phyloP scores from a whole-genome alignment of 1,140 invertebrate species.

The Macrocentrus cingulum region DNA sequence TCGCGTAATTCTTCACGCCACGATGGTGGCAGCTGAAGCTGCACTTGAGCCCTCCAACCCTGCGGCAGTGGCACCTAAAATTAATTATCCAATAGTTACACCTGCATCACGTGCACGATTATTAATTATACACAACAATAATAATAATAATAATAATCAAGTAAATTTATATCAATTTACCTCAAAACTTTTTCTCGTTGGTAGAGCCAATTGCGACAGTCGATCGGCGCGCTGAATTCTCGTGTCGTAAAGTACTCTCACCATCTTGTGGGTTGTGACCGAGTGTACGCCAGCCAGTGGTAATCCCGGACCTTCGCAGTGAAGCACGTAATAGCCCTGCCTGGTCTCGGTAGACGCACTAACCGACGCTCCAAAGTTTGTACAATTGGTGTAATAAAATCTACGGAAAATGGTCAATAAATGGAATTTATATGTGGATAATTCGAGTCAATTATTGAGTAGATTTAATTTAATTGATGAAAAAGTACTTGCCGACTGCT shows the following conservation, averaged over 20 bases:
- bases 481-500: conserved; percentile 62
- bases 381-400: conserved; percentile 76
- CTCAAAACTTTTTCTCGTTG: conserved; percentile 74
- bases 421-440: no score
- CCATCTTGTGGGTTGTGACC: conserved; percentile 69
- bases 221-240: conserved; percentile 66
- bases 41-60: conserved; percentile 75
- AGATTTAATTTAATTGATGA: no score
- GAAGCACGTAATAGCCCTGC: conserved; percentile 72
- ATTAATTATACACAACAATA: no score
- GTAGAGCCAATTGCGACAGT: conserved; percentile 72
- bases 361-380: conserved; percentile 75
- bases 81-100: background rate
- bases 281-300: conserved; percentile 77
- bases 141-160: background rate
- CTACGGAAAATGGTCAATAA: conserved; percentile 33
- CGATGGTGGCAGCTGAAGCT: conserved; percentile 77
- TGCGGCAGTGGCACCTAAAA: conserved; percentile 69
- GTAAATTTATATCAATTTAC: conserved; percentile 30
- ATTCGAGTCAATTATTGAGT: no score
- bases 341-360: conserved; percentile 60
- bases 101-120: no score
- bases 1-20: conserved; percentile 82
- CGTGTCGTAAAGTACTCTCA: conserved; percentile 75
- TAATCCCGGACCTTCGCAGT: conserved; percentile 77